Conservation (phyloP, 2,888 invertebrate genomes). For the Idaea biselata region DNA sequence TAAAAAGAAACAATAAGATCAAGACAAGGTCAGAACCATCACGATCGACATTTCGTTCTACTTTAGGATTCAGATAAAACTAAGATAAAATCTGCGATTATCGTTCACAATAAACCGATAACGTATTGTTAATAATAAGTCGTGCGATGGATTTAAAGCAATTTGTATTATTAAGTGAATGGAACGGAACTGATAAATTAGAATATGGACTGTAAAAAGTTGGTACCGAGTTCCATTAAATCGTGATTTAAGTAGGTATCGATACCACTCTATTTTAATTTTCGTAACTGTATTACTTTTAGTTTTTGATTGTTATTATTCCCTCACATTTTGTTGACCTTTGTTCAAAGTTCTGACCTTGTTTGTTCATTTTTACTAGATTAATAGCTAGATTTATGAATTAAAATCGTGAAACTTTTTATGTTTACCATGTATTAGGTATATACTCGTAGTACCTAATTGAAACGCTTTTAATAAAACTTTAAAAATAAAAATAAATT, state of each 20-base stretch:
- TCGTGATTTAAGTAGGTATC: background rate
- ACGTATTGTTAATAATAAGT: background rate
- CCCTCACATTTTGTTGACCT: background rate
- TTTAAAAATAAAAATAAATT: too few relatives aligned
- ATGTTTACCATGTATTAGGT: too few relatives aligned
- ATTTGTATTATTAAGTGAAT: background rate
- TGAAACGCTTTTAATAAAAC: too few relatives aligned
- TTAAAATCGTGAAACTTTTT: too few relatives aligned
- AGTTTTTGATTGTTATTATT: background rate
- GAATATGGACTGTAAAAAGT: background rate
- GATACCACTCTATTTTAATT: background rate
- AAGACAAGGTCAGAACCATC: constrained; percentile 32
- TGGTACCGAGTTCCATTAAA: background rate
- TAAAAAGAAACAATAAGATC: constrained; percentile 19
- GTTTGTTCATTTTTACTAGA: too few relatives aligned
- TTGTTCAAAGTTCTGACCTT: background rate
- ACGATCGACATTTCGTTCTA: constrained; percentile 29
- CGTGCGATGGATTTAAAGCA: background rate
- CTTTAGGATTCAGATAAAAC: constrained; percentile 15
- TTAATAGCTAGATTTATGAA: too few relatives aligned
- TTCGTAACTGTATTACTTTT: background rate
- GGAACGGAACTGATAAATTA: background rate
- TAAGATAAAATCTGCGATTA: constrained; percentile 9
- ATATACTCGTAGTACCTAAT: too few relatives aligned
- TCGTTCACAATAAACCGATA: background rate